Percentiles rank a stretch among this genome's conserved stretches.
phyloP scores from a whole-genome alignment of 2,113 vertebrate species.

The Cyrtonyx montezumae region DNA sequence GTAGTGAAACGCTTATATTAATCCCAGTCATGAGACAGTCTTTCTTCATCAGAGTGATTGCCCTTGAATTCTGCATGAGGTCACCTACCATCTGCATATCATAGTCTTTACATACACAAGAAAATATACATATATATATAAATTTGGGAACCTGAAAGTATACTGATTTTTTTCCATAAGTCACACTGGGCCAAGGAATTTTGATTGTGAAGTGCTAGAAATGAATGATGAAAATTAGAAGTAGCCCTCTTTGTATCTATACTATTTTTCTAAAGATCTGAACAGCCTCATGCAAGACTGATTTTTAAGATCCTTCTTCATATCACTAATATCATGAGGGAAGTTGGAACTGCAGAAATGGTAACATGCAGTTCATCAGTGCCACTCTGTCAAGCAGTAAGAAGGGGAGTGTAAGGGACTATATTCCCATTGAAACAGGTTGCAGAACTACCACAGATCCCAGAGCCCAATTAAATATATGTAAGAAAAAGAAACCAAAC shows the following conservation, averaged over 20 bases:
- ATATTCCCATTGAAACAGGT: background rate
- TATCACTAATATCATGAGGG: background rate
- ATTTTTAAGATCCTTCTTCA: background rate
- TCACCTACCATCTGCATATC: background rate
- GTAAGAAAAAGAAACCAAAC: conserved; percentile 14
- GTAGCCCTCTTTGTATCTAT: background rate
- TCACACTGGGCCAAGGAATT: background rate
- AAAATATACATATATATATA: background rate
- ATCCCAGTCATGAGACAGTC: background rate
- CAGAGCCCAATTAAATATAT: background rate
- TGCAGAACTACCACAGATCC: background rate
- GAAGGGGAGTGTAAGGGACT: background rate
- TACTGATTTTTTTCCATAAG: background rate
- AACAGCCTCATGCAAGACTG: background rate
- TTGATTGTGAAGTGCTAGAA: background rate
- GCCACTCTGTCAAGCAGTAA: background rate
- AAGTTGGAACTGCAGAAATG: conserved; percentile 5
- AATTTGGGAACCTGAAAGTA: background rate
- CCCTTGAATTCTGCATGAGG: background rate
- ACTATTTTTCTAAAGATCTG: conserved; percentile 1
- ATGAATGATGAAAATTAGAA: background rate
- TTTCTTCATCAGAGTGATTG: background rate
- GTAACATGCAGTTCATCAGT: background rate
- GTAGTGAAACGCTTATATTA: background rate
- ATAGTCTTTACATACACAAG: background rate